Evolutionary conservation across 2,888 invertebrate species (phyloP).

Genomic region (Cryptosula pallasiana): DNA sequence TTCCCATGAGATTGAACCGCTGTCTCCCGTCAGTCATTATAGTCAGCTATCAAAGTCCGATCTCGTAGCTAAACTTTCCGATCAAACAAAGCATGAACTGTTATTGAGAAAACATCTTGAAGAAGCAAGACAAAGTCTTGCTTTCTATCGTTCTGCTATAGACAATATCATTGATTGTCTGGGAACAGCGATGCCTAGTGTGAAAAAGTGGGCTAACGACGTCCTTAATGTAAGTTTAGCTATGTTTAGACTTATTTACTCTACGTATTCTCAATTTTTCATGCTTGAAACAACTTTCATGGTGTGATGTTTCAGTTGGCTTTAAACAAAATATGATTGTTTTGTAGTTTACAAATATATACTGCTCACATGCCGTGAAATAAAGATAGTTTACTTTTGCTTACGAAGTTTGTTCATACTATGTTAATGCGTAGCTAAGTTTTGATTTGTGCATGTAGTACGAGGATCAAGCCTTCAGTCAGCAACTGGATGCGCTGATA

Average conservation of each 20-base stretch:
- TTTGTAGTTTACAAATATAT: too few species aligned
- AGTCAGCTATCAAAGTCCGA: slow-evolving; percentile 5
- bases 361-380: too few species aligned
- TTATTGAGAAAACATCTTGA: background rate
- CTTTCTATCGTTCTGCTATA: slow-evolving; percentile 10
- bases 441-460: too few species aligned
- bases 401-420: too few species aligned
- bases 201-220: slow-evolving; percentile 22
- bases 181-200: slow-evolving; percentile 11
- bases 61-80: background rate
- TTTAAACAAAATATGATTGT: too few species aligned
- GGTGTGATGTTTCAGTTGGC: too few species aligned
- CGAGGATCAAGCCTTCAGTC: slow-evolving; percentile 2
- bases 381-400: too few species aligned
- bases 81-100: slow-evolving; percentile 4
- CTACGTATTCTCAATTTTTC: too few species aligned
- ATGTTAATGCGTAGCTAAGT: too few species aligned
- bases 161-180: slow-evolving; percentile 22
- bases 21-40: background rate
- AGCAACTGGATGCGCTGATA: background rate
- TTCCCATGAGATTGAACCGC: background rate
- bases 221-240: slow-evolving; percentile 13
- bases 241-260: too few species aligned
- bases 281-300: too few species aligned
- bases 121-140: slow-evolving; percentile 4